Conservation (phyloP, 2,888 invertebrate genomes). For the Lysandra bellargus region DNA sequence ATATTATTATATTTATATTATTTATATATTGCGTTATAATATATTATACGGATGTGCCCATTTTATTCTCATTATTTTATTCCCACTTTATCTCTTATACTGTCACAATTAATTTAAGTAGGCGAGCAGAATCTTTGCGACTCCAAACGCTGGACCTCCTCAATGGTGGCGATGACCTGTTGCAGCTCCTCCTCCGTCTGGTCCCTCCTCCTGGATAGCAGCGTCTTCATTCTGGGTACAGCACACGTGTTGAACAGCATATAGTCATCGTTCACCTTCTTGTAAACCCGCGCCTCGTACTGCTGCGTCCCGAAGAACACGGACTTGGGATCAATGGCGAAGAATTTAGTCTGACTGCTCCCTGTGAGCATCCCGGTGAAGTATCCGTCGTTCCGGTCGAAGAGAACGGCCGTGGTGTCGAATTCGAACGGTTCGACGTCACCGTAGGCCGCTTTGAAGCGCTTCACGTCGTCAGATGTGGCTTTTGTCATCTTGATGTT, state of each 20-base stretch:
- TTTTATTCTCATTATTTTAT: too few relatives aligned
- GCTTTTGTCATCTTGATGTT: slow-evolving; percentile 17
- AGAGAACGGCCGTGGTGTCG: slow-evolving; percentile 33
- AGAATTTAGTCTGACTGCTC: slow-evolving; percentile 27
- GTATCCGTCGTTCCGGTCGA: background rate
- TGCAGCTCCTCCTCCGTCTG: slow-evolving; percentile 33
- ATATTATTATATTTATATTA: too few relatives aligned
- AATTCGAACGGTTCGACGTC: slow-evolving; percentile 30
- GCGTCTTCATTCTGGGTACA: slow-evolving; percentile 25
- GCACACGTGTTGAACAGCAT: slow-evolving; percentile 33
- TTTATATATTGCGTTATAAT: too few relatives aligned
- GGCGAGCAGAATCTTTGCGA: slow-evolving; percentile 34
- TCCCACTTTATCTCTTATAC: background rate
- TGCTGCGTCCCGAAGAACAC: background rate
- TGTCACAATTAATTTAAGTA: background rate
- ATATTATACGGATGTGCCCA: too few relatives aligned
- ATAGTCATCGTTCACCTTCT: slow-evolving; percentile 35
- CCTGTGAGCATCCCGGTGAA: slow-evolving; percentile 35
- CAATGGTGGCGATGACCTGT: slow-evolving; percentile 33
- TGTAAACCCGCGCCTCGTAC: slow-evolving; percentile 32
- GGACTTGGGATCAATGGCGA: slow-evolving; percentile 30
- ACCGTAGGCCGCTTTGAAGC: slow-evolving; percentile 28
- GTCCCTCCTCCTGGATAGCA: slow-evolving; percentile 35
- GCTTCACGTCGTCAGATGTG: slow-evolving; percentile 30
- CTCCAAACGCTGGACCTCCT: slow-evolving; percentile 31